Evolutionary conservation across 1,140 invertebrate genomes (phyloP).

Genomic region (Anagrus nilaparvatae): DNA sequence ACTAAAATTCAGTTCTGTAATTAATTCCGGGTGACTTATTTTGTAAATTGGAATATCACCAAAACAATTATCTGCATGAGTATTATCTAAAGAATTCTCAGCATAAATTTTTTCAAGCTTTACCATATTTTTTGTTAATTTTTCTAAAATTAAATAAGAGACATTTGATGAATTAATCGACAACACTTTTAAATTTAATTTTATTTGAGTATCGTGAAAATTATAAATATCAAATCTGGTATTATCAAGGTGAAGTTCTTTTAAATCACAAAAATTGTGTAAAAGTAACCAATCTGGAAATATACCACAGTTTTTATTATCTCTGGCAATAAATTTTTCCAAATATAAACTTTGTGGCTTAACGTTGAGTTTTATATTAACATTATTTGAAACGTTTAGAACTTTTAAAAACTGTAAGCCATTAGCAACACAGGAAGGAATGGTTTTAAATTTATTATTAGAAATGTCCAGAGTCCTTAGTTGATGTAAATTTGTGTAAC

Average conservation of each 20-base stretch:
- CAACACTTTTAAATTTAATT: conserved; percentile 17
- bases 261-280: conserved; percentile 15
- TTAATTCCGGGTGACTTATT: conserved; percentile 8
- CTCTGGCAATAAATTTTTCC: conserved; percentile 16
- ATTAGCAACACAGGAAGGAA: conserved; percentile 21
- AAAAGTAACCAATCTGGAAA: conserved; percentile 29
- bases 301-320: conserved; percentile 8
- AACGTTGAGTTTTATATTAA: conserved; percentile 10
- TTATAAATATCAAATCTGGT: conserved; percentile 19
- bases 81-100: conserved; percentile 8
- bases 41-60: conserved; percentile 15
- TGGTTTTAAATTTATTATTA: conserved; percentile 17
- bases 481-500: conserved; percentile 16
- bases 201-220: conserved; percentile 1
- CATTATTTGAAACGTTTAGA: conserved; percentile 22
- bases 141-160: conserved; percentile 9
- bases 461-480: conserved; percentile 15
- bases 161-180: conserved; percentile 21
- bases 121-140: conserved; percentile 16
- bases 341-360: conserved; percentile 20
- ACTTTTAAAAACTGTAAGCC: conserved; percentile 22
- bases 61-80: conserved; percentile 17
- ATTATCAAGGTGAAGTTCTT: conserved; percentile 17
- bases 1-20: conserved; percentile 17
- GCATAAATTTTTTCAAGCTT: conserved; percentile 20